Evolutionary conservation across 2,797 vertebrate species (phyloP), one percentile per base, ranked within the genome.

Genomic region (Tokudaia tokunoshimensis): DNA sequence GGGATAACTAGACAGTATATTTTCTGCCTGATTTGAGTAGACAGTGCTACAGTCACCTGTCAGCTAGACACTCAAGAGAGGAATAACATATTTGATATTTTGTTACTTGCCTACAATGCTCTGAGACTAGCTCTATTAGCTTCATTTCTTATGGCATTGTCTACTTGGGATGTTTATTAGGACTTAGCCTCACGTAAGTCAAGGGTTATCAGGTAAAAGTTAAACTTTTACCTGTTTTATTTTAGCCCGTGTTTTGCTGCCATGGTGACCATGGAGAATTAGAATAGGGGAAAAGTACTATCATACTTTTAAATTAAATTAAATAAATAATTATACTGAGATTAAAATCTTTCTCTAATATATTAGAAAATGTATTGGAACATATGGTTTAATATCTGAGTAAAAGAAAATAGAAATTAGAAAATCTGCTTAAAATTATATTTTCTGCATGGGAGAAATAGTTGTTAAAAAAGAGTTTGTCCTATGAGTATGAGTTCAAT

Each of bases 401-500:
- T 81, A 93, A 92, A 90, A 94, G 83, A 75, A 70, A 94, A 81
- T 61, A 22, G 47, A 94, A 94, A 80, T 89, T 1, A 67, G 2
- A 72, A 11, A 79, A 87, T 87, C 26, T 92, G 79, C 19, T 92
- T 90, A 92, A 91, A 91, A 89, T 76, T 7, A 26, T 89, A 76
- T 94, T 93, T 86, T n/a, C 17, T 31, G 82, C 15, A 44, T 9
- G 19, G 14, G 82, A 6, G 4, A 63, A 84, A 65, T 44, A 83
- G 7, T 37, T 31, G 37, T 47, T 84, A 59, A 19, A 41, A 83
- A 61, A 83, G 24, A 4, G 9, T 29, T 84, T 47, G 26, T 4
- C 37, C 44, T 65, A 29, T 63, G 15, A 47, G 17, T 65, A 12
- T 65, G 41, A 20, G 17, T 20, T 65, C 26, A 67, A 85, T 50